Conservation (phyloP, 2,113 vertebrate genomes). For the Sakesphorus luctuosus region DNA sequence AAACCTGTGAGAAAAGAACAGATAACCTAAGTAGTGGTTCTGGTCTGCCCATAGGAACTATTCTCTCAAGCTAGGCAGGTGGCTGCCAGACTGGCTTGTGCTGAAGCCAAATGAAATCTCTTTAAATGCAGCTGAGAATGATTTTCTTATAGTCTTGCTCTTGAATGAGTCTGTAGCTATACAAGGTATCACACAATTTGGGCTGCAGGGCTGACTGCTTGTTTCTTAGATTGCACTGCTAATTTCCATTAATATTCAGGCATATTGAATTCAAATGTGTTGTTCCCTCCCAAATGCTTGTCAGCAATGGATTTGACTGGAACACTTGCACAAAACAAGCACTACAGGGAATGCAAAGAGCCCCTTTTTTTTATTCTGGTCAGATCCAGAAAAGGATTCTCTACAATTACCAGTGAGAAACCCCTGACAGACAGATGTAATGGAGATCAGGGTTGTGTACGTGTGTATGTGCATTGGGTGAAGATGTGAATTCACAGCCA, state of each 20-base stretch:
- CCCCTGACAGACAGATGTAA: not conserved
- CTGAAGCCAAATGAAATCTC: not conserved
- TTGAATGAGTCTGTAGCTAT: not conserved
- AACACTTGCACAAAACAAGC: slow-evolving; percentile 2
- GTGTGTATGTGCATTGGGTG: not conserved
- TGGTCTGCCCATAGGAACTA: not conserved
- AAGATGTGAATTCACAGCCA: slow-evolving; percentile 13
- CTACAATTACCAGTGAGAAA: not conserved
- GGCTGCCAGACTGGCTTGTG: not conserved
- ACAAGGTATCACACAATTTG: not conserved
- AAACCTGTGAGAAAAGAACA: not conserved
- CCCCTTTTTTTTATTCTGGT: not conserved
- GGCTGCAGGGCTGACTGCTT: not conserved
- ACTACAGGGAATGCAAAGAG: not conserved
- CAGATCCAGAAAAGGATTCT: slow-evolving; percentile 4
- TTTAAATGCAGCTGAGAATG: not conserved
- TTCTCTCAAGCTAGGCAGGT: not conserved
- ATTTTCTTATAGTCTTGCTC: not conserved
- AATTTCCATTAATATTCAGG: not conserved
- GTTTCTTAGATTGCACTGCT: not conserved
- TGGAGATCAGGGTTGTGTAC: not conserved
- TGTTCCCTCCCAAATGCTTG: not conserved
- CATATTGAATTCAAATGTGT: not conserved
- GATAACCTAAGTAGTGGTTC: not conserved
- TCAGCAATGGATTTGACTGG: not conserved